A percentile compares a stretch with the other conserved stretches of the same genome.
Conservation (phyloP, 2,113 vertebrate species). For the Canis aureus region DNA sequence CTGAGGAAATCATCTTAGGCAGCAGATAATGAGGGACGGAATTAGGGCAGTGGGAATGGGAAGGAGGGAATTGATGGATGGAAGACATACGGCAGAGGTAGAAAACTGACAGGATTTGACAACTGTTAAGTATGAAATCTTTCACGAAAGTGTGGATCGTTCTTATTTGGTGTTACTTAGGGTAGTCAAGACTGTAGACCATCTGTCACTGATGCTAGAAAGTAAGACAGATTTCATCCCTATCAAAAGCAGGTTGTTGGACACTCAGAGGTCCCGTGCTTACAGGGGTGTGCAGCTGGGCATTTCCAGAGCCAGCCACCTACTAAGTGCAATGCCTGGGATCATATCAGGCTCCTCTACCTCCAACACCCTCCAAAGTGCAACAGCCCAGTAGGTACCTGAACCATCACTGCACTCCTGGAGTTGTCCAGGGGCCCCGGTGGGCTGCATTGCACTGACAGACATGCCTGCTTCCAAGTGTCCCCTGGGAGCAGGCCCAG, state of each 20-base stretch:
- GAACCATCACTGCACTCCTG: neutral
- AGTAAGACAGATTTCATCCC: slow-evolving; percentile 23
- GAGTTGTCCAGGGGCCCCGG: neutral
- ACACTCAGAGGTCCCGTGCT: neutral
- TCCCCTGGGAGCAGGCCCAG: too few species aligned
- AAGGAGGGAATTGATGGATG: slow-evolving; percentile 26
- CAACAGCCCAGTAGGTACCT: neutral
- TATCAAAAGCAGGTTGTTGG: neutral
- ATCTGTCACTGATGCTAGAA: slow-evolving; percentile 60
- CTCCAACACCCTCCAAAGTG: neutral
- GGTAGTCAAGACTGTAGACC: slow-evolving; percentile 55
- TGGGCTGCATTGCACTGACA: neutral
- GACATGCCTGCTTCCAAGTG: neutral
- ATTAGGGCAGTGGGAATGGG: neutral
- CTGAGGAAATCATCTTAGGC: neutral
- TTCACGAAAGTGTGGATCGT: slow-evolving; percentile 61
- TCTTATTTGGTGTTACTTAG: slow-evolving; percentile 57
- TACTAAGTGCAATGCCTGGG: neutral
- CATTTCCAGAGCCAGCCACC: neutral
- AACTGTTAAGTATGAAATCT: slow-evolving; percentile 42
- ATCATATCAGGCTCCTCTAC: neutral
- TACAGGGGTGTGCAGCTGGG: neutral
- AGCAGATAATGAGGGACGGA: slow-evolving; percentile 54
- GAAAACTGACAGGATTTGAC: slow-evolving; percentile 62
- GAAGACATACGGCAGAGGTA: neutral